Conservation (phyloP, 2,797 vertebrate genomes). For the Sebastes baramenuke region DNA sequence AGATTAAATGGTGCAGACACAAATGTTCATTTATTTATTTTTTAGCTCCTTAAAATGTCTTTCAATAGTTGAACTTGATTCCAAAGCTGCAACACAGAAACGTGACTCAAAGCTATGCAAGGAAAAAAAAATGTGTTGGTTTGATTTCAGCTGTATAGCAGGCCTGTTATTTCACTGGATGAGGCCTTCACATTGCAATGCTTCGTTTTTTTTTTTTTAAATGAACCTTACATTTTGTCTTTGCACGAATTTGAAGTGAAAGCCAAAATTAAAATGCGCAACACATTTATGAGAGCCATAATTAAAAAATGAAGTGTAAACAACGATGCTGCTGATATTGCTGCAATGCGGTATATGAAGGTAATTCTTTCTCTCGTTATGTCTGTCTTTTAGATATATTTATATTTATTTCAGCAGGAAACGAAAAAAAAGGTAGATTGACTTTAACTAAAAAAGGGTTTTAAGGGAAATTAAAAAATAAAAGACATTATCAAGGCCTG, state of each 20-base stretch:
- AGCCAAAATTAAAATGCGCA: neutral
- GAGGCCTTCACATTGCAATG: conserved; percentile 52
- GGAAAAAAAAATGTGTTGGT: conserved; percentile 4
- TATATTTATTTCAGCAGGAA: neutral
- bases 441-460: neutral
- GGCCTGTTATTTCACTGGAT: conserved; percentile 20
- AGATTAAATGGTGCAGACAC: neutral
- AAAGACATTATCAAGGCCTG: conserved; percentile 7
- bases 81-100: conserved; percentile 19
- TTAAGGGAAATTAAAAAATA: conserved; percentile 10
- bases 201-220: neutral
- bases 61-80: conserved; percentile 7
- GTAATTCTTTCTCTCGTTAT: conserved; percentile 51
- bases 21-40: neutral
- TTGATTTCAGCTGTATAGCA: conserved; percentile 18
- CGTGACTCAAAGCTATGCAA: conserved; percentile 46
- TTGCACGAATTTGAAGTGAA: neutral
- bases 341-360: conserved; percentile 84
- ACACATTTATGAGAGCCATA: neutral
- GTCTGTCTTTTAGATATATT: neutral
- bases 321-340: conserved; percentile 45
- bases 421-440: neutral
- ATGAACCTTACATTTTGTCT: neutral
- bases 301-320: conserved; percentile 31
- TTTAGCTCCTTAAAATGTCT: neutral